phyloP scores from a whole-genome alignment of 1,140 invertebrate genomes.

The Cotesia typhae region DNA sequence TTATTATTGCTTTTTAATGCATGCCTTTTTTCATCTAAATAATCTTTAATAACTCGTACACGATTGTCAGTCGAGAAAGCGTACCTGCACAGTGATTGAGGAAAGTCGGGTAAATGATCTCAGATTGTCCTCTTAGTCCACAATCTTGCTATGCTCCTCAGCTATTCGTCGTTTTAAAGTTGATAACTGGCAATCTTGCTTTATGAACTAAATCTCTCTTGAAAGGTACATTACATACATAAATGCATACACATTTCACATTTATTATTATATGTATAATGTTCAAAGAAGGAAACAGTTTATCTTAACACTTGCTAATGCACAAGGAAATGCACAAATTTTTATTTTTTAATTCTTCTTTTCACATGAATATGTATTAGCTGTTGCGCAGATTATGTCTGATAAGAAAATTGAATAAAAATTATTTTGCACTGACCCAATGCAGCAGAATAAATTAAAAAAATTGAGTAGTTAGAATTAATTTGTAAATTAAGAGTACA shows the following conservation, averaged over 20 bases:
- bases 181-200: conserved; percentile 33
- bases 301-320: too few relatives aligned
- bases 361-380: neutral
- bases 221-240: neutral
- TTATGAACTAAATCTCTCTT: conserved; percentile 20
- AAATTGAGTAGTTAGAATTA: too few relatives aligned
- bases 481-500: too few relatives aligned
- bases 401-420: too few relatives aligned
- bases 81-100: conserved; percentile 9
- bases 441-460: too few relatives aligned
- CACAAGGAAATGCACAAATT: too few relatives aligned
- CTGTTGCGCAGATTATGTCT: too few relatives aligned
- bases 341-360: neutral
- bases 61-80: conserved; percentile 20
- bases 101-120: conserved; percentile 32
- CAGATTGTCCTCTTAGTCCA: conserved; percentile 4
- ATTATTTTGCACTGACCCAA: too few relatives aligned
- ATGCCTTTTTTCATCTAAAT: neutral
- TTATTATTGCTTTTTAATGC: neutral
- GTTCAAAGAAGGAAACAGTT: neutral
- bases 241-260: neutral
- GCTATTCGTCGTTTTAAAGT: conserved; percentile 6
- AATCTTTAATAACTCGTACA: conserved; percentile 18
- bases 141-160: too few relatives aligned
- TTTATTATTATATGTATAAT: neutral